These are phyloP conservation scores for Diarsia mendica DNA, from an alignment of 2,888 invertebrate genomes.

Conservation along the genomic window DNA sequence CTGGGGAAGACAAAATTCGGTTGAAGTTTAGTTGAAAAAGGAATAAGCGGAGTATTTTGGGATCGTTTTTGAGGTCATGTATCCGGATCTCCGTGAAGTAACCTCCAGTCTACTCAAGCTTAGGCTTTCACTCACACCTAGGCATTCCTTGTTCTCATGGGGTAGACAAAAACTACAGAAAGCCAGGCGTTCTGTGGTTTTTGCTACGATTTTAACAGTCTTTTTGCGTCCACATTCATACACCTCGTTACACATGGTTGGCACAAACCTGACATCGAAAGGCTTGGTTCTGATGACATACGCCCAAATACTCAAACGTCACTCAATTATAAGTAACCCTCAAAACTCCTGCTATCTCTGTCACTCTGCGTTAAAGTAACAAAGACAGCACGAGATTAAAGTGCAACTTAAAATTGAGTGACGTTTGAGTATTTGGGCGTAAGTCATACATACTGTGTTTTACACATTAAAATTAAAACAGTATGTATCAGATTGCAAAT, in stretches of 20 bases:
- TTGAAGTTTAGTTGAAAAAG: background rate
- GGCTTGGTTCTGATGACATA: too few species aligned
- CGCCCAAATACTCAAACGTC: too few species aligned
- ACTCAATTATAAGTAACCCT: too few species aligned
- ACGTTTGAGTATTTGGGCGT: too few species aligned
- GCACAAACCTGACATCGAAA: background rate
- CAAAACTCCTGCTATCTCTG: too few species aligned
- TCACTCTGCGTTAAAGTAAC: too few species aligned
- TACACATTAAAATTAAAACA: background rate
- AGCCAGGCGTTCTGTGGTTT: background rate
- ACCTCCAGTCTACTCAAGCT: background rate
- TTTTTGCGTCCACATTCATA: background rate
- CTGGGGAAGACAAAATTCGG: slow-evolving; percentile 42
- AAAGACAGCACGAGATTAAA: too few species aligned
- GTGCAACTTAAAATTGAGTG: too few species aligned
- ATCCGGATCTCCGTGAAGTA: background rate
- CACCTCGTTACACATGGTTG: background rate
- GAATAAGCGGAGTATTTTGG: background rate
- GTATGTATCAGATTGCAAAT: background rate
- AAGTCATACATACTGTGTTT: too few species aligned
- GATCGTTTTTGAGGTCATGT: background rate
- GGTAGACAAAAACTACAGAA: background rate
- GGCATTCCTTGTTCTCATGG: background rate
- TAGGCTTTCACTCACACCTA: background rate
- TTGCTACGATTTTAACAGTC: too few species aligned